Conservation (phyloP, 1,140 invertebrate species). For the Aphelinus atriplicis region DNA sequence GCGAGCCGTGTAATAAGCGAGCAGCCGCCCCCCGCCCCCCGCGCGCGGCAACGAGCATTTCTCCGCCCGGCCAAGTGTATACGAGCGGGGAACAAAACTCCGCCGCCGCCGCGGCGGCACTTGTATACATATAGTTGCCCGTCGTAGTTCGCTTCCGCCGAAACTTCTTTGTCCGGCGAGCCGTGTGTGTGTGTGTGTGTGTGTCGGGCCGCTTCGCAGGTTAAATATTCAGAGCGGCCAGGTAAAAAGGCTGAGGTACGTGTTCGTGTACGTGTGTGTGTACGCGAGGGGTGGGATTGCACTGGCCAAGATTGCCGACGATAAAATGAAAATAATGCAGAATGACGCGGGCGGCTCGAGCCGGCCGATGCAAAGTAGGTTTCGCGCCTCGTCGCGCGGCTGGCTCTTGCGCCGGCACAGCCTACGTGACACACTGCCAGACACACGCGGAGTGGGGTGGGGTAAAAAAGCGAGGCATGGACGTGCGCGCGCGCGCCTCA, state of each 20-base stretch:
- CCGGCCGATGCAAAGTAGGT: slow-evolving; percentile 39
- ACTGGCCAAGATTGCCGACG: slow-evolving; percentile 67
- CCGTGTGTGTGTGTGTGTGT: slow-evolving; percentile 21
- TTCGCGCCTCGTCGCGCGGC: slow-evolving; percentile 14
- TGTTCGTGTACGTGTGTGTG: slow-evolving; percentile 16
- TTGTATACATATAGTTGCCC: no score
- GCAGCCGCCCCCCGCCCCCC: no score
- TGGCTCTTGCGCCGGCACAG: not conserved
- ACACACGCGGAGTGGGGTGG: slow-evolving; percentile 13
- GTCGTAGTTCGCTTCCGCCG: no score
- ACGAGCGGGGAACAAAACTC: no score
- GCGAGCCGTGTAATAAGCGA: no score
- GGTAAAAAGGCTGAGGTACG: slow-evolving; percentile 43
- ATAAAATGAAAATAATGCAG: slow-evolving; percentile 67
- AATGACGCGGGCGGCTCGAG: slow-evolving; percentile 57
- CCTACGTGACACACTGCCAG: slow-evolving; percentile 32
- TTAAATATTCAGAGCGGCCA: slow-evolving; percentile 1
- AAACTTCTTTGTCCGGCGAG: not conserved
- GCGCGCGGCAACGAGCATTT: no score
- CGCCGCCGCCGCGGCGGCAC: no score
- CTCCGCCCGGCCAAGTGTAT: no score
- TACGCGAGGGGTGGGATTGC: slow-evolving; percentile 54
- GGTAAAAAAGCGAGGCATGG: slow-evolving; percentile 11
- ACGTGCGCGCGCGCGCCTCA: slow-evolving; percentile 40
- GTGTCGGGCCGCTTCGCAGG: no score